Conservation (phyloP, 2,113 vertebrate species). For the Calyptomena viridis region DNA sequence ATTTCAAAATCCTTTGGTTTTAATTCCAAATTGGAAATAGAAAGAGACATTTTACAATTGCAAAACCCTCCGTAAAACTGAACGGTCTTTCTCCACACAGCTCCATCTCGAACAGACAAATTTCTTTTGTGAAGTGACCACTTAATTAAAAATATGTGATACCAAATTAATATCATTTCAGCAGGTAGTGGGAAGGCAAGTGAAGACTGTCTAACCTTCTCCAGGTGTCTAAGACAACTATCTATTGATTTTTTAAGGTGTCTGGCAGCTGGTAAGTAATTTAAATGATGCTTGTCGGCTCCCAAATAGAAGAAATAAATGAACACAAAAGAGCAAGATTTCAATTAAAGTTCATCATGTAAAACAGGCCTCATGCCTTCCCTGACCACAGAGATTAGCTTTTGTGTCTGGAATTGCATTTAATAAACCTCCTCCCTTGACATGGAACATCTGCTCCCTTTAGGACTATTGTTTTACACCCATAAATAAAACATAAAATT, state of each 20-base stretch:
- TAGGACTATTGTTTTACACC: constrained; percentile 74
- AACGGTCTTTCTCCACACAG: not conserved
- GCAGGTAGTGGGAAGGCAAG: not conserved
- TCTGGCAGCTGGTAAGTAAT: constrained; percentile 32
- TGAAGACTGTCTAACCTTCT: not conserved
- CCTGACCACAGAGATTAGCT: constrained; percentile 71
- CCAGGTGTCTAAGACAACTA: constrained; percentile 8
- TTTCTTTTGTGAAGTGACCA: constrained; percentile 29
- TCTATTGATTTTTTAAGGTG: constrained; percentile 6
- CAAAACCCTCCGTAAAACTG: constrained; percentile 42
- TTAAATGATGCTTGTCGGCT: constrained; percentile 28
- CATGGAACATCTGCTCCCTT: constrained; percentile 65
- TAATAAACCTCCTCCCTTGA: constrained; percentile 63
- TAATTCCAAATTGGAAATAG: not conserved
- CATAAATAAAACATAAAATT: constrained; percentile 79
- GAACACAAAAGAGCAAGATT: constrained; percentile 63
- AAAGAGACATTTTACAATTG: not conserved
- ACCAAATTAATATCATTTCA: constrained; percentile 31
- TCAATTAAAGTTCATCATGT: constrained; percentile 73
- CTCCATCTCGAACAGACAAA: constrained; percentile 50
- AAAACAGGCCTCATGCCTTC: constrained; percentile 64
- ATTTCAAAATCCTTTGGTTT: constrained; percentile 53
- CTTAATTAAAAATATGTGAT: constrained; percentile 32
- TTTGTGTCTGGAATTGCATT: constrained; percentile 69
- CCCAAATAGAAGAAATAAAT: constrained; percentile 58